Conservation (phyloP, 2,888 invertebrate species). For the Dicyrtoma fusca region DNA sequence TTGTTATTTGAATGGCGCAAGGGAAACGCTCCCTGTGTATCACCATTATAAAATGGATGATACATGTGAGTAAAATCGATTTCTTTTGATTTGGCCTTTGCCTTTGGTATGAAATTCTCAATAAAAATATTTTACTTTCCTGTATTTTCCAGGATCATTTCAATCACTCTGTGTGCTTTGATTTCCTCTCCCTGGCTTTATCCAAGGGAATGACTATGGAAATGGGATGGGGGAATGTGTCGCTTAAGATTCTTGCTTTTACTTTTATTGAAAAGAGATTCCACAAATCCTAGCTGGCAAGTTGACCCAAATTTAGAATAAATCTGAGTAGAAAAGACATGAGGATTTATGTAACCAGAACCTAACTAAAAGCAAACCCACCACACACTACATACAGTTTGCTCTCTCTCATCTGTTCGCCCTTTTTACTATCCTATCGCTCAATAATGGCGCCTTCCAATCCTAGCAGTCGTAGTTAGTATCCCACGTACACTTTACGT, state of each 20-base stretch:
- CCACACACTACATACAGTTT: conserved; percentile 18
- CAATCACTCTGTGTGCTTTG: too few species aligned
- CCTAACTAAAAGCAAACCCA: conserved; percentile 1
- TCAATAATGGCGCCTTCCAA: neutral
- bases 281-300: conserved; percentile 42
- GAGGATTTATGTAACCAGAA: conserved; percentile 32
- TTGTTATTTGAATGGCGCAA: too few species aligned
- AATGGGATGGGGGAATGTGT: conserved; percentile 23
- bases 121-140: too few species aligned
- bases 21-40: too few species aligned
- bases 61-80: too few species aligned
- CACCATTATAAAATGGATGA: too few species aligned
- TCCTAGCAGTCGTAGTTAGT: neutral
- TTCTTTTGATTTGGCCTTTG: too few species aligned
- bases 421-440: too few species aligned
- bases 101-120: neutral
- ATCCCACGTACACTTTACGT: neutral
- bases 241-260: conserved; percentile 28
- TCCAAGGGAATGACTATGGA: too few species aligned
- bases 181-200: too few species aligned
- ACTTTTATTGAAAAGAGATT: conserved; percentile 42
- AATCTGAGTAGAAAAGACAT: conserved; percentile 35
- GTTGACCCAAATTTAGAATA: conserved; percentile 47
- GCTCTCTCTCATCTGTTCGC: too few species aligned
- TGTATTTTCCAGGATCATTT: too few species aligned